phyloP scores from a whole-genome alignment of 2,888 invertebrate genomes.

The Drosophila yooni region DNA sequence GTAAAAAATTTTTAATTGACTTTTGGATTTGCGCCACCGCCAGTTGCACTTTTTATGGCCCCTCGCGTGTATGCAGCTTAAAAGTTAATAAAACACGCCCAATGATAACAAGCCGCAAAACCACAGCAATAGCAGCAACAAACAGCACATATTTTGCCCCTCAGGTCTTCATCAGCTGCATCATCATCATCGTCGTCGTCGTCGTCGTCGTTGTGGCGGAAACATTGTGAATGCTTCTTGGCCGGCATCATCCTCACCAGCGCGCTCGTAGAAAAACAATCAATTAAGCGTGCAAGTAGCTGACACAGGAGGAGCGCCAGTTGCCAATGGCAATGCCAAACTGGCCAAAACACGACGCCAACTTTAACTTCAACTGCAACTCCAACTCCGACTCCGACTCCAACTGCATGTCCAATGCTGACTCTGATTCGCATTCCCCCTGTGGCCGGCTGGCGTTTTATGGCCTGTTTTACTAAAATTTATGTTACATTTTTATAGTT shows the following conservation, averaged over 20 bases:
- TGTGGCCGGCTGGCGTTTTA: conserved; percentile 63
- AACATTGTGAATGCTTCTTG: conserved; percentile 48
- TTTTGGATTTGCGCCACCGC: conserved; percentile 71
- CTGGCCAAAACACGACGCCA: conserved; percentile 22
- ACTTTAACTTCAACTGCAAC: conserved; percentile 5
- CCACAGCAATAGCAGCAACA: conserved; percentile 11
- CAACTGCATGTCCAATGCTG: conserved; percentile 2
- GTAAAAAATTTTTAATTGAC: conserved; percentile 82
- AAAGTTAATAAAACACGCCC: conserved; percentile 85
- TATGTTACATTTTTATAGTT: conserved; percentile 84
- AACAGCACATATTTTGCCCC: conserved; percentile 76
- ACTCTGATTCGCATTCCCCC: conserved; percentile 19
- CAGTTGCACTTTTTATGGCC: conserved; percentile 81
- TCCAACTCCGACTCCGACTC: conserved; percentile 1
- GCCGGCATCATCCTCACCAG: conserved; percentile 46
- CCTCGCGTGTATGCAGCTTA: conserved; percentile 81
- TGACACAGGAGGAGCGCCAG: conserved; percentile 73
- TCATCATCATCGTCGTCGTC: conserved; percentile 10
- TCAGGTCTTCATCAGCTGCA: conserved; percentile 82
- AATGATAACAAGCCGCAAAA: conserved; percentile 82
- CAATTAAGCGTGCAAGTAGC: conserved; percentile 81
- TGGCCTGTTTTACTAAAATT: conserved; percentile 80
- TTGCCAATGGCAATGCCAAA: conserved; percentile 53
- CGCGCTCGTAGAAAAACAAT: conserved; percentile 81
- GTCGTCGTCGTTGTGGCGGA: conserved; percentile 3